Base-by-base conservation (phyloP, 2,888 invertebrate species). In the Acronicta psi region DNA sequence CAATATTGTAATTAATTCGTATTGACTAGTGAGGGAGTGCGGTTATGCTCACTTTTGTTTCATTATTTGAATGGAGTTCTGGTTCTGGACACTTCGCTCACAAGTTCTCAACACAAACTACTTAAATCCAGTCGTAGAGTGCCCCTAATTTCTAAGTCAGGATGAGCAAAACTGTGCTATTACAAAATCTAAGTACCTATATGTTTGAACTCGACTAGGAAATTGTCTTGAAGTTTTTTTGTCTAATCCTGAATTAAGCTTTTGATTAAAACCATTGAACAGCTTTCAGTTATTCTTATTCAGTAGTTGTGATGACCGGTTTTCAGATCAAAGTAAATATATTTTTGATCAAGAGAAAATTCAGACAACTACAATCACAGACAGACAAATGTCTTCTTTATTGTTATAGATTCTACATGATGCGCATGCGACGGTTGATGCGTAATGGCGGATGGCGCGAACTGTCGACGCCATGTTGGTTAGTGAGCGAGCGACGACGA, bases 1-100 rank as follows among this genome's bases (percentile, higher is more conserved):
- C 87, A 91, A 89, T 87, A 85, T 84, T 76, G 84, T 87, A 88
- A 88, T 90, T 89, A 88, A 87, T 84, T 88, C 82, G 81, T 23
- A 47, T 50, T 43, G 25, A 68, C 74, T 54, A 61, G 29, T 8
- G 16, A 23, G 13, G 0, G 11, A 25, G 23, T 18, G 53, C 44
- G 42, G 53, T 29, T 58, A 37, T 42, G 45, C 44, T 42, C 36
- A 17, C 16, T 36, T 46, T 6, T 25, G 25, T 25, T 25, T 8
- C 8, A 25, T 25, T 9, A 25, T 25, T 25, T 25, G 1, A 9
- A 25, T 25, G 9, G 25, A 23, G 7, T 23, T 7, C 5, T 6
- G 23, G 23, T 7, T 2, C n/a, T n/a, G n/a, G n/a, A n/a, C n/a
- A n/a, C n/a, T n/a, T n/a, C n/a, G n/a, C n/a, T n/a, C n/a, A n/a